Evolutionary conservation across 2,797 vertebrate genomes (phyloP).

Genomic region (Poeciliopsis infans): DNA sequence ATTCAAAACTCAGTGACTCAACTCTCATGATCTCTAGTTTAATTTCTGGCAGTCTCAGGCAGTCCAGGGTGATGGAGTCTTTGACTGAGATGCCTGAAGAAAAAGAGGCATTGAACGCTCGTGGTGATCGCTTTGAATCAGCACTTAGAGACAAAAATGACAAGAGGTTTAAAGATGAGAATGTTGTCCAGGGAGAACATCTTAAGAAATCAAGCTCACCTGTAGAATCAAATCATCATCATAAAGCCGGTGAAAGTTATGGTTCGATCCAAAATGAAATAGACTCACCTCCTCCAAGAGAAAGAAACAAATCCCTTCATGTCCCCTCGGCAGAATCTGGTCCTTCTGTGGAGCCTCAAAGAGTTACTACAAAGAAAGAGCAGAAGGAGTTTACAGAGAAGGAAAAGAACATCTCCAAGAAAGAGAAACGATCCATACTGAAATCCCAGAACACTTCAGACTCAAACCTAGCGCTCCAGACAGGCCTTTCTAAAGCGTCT

Average conservation of each 20-base stretch:
- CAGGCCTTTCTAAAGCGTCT: constrained; percentile 22
- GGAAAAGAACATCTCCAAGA: constrained; percentile 54
- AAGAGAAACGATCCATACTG: constrained; percentile 50
- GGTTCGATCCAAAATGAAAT: constrained; percentile 10
- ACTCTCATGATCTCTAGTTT: constrained; percentile 73
- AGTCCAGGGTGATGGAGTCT: constrained; percentile 85
- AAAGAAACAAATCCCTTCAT: constrained; percentile 23
- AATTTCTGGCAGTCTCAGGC: constrained; percentile 79
- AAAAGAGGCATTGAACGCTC: constrained; percentile 73
- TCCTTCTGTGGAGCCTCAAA: constrained; percentile 18
- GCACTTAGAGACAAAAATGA: constrained; percentile 6
- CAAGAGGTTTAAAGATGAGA: constrained; percentile 4
- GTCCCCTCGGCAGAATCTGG: constrained; percentile 18
- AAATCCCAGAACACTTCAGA: constrained; percentile 25
- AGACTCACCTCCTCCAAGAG: constrained; percentile 14
- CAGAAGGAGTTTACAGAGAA: constrained; percentile 33
- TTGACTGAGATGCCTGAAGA: constrained; percentile 88
- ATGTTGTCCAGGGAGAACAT: neutral
- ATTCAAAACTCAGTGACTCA: constrained; percentile 71
- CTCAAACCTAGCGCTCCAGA: constrained; percentile 21
- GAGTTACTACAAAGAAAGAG: constrained; percentile 5
- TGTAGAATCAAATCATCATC: neutral
- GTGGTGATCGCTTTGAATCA: constrained; percentile 23
- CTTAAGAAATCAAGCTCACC: neutral
- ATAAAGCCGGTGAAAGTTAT: neutral